Evolutionary conservation across 2,888 invertebrate species (phyloP).

Genomic region (Thera obeliscata): DNA sequence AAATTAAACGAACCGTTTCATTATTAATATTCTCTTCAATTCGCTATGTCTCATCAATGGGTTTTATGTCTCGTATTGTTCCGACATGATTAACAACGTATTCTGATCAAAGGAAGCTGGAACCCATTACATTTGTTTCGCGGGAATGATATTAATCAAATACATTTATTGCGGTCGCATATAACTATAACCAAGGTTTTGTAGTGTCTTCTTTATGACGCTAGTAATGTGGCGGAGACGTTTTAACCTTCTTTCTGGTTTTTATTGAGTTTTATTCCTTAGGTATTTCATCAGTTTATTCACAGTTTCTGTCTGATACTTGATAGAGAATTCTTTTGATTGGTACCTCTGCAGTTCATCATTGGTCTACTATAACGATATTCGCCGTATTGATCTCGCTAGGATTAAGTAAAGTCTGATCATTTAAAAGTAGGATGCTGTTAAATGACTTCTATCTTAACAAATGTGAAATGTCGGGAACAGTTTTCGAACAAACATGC

Average conservation of each 20-base stretch:
- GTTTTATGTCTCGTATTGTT: constrained; percentile 56
- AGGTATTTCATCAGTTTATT: neutral
- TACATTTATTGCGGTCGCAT: constrained; percentile 77
- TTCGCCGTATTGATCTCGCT: no score
- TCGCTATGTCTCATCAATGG: constrained; percentile 56
- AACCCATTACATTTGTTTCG: constrained; percentile 73
- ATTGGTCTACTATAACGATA: no score
- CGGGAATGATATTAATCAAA: constrained; percentile 80
- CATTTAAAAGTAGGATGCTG: no score
- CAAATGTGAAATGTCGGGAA: constrained; percentile 4
- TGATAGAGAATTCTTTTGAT: neutral
- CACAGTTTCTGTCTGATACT: neutral
- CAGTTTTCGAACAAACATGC: constrained; percentile 41
- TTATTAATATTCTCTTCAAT: constrained; percentile 56
- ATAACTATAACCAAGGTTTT: constrained; percentile 26
- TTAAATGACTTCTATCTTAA: neutral
- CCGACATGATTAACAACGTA: constrained; percentile 66
- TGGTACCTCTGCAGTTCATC: no score
- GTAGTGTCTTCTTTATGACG: neutral
- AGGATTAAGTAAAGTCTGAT: no score
- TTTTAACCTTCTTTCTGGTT: neutral
- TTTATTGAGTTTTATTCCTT: neutral
- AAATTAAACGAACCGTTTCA: constrained; percentile 35
- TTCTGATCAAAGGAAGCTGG: constrained; percentile 71
- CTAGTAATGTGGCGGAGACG: neutral